Conservation (phyloP, 2,888 invertebrate genomes). For the Arrhopalites spinosus region DNA sequence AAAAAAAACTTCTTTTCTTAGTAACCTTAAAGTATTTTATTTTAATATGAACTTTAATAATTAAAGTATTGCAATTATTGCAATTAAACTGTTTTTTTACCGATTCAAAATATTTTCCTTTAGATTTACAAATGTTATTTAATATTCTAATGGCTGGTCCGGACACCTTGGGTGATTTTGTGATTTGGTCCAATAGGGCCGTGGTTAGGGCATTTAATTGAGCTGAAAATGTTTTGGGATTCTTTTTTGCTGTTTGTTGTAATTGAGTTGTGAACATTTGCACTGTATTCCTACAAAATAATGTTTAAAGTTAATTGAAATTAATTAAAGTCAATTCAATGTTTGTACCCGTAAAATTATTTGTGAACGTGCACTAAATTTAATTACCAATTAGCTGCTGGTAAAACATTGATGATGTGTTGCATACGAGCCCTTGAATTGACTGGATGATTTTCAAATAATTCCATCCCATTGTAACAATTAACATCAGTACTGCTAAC, state of each 20-base stretch:
- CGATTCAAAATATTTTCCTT: conserved; percentile 25
- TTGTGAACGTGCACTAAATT: too few relatives aligned
- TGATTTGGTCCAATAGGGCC: conserved; percentile 13
- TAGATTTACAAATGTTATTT: conserved; percentile 20
- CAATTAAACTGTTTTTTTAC: neutral
- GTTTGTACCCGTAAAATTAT: neutral
- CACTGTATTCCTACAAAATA: conserved; percentile 5
- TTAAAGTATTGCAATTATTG: neutral
- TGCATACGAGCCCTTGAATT: conserved; percentile 17
- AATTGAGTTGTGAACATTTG: conserved; percentile 25
- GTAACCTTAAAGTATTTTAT: too few relatives aligned
- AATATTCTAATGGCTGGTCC: conserved; percentile 25
- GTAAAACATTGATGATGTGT: conserved; percentile 18
- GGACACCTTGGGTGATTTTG: conserved; percentile 15
- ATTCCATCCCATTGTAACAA: neutral
- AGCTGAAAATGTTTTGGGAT: conserved; percentile 21
- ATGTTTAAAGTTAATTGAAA: neutral
- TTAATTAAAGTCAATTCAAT: neutral
- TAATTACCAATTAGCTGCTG: conserved; percentile 21
- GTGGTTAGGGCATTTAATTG: neutral
- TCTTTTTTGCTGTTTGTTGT: conserved; percentile 18
- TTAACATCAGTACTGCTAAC: neutral
- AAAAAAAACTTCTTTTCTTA: too few relatives aligned
- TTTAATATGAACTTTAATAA: too few relatives aligned
- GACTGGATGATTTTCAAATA: neutral